Conservation (phyloP, 2,113 vertebrate species). For the Anolis sagrei region DNA sequence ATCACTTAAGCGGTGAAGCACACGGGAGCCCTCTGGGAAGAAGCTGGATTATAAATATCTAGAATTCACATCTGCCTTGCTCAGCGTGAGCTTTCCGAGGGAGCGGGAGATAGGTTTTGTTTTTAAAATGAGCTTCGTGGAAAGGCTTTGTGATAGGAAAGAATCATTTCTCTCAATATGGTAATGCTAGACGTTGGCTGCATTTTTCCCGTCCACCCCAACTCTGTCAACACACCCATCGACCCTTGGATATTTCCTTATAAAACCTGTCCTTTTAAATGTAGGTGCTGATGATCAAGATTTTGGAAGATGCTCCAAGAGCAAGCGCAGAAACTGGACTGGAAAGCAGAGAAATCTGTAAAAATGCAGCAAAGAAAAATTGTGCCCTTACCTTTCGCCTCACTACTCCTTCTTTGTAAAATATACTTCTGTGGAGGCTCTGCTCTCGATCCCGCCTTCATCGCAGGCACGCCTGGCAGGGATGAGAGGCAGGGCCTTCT, state of each 20-base stretch:
- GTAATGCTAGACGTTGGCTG: background rate
- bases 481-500: too few relatives aligned
- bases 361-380: conserved; percentile 15
- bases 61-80: background rate
- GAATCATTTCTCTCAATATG: background rate
- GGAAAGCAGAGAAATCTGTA: background rate
- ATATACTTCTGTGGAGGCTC: too few relatives aligned
- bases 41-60: background rate
- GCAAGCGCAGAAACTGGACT: background rate
- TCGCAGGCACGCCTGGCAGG: too few relatives aligned
- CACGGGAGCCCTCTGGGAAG: background rate
- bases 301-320: conserved; percentile 11
- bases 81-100: background rate
- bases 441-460: too few relatives aligned
- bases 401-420: background rate
- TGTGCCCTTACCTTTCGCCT: background rate
- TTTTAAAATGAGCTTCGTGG: conserved; percentile 1
- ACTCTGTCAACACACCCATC: background rate
- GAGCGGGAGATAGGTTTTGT: accelerated
- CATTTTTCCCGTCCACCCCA: background rate
- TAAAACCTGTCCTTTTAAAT: conserved; percentile 53
- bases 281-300: conserved; percentile 29
- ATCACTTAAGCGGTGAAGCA: background rate
- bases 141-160: conserved; percentile 1
- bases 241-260: conserved; percentile 1